A percentile compares a stretch with the other conserved stretches of the same genome.
These are phyloP conservation scores for Mantis religiosa DNA, from an alignment of 2,888 invertebrate genomes.

Conservation along the genomic window DNA sequence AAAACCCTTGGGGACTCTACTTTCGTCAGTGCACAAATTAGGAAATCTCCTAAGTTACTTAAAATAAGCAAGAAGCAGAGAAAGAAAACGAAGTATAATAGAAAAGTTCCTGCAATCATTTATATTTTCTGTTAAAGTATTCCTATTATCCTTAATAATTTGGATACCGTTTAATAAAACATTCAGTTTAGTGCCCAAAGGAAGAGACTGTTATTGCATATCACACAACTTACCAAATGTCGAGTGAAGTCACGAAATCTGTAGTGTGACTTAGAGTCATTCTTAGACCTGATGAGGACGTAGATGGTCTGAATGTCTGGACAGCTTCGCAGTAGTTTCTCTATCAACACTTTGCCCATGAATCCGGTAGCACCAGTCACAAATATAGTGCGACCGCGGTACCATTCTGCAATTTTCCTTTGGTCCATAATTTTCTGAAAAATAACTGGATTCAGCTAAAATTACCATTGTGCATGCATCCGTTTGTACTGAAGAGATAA, in stretches of 20 bases:
- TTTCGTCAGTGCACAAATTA: too few relatives aligned
- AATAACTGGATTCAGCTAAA: not conserved
- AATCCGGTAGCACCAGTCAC: slow-evolving; percentile 83
- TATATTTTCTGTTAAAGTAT: too few relatives aligned
- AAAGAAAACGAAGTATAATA: too few relatives aligned
- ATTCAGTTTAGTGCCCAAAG: too few relatives aligned
- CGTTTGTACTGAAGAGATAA: too few relatives aligned
- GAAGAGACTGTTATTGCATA: too few relatives aligned
- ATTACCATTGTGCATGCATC: slow-evolving; percentile 71
- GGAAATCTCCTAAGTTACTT: too few relatives aligned
- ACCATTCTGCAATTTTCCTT: slow-evolving; percentile 56
- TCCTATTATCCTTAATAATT: too few relatives aligned
- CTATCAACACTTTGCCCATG: slow-evolving; percentile 82
- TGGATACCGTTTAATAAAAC: too few relatives aligned
- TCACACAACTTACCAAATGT: slow-evolving; percentile 57
- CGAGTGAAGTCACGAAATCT: slow-evolving; percentile 66
- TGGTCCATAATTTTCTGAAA: not conserved
- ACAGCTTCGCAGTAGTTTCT: slow-evolving; percentile 78
- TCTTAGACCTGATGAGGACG: slow-evolving; percentile 70
- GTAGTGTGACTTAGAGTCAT: slow-evolving; percentile 62
- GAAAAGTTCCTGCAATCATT: too few relatives aligned
- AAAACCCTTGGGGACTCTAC: too few relatives aligned
- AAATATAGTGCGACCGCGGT: slow-evolving; percentile 63
- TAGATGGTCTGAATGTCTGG: slow-evolving; percentile 76
- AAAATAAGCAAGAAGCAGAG: too few relatives aligned